phyloP scores from a whole-genome alignment of 2,888 invertebrate genomes.

The Sinohyriopsis cumingii region DNA sequence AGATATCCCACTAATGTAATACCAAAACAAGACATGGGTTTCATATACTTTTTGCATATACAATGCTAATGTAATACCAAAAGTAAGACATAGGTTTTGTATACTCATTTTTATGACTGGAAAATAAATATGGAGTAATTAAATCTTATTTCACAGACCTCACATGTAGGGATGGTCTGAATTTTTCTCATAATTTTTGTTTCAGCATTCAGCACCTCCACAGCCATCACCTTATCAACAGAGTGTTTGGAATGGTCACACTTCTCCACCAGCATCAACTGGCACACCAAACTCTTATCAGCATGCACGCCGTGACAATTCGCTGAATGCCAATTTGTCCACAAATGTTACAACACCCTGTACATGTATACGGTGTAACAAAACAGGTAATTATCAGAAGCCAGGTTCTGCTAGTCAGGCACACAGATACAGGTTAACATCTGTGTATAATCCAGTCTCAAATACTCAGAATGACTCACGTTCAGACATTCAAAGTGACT shows the following conservation, averaged over 20 bases:
- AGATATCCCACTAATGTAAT: too few species aligned
- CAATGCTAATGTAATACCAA: too few species aligned
- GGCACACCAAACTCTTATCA: constrained; percentile 2
- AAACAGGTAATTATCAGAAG: constrained; percentile 20
- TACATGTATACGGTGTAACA: constrained; percentile 21
- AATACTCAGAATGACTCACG: constrained; percentile 26
- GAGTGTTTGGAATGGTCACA: constrained; percentile 12
- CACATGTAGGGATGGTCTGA: neutral
- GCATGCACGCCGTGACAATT: constrained; percentile 11
- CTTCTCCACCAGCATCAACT: constrained; percentile 5
- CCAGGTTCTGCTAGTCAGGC: constrained; percentile 35
- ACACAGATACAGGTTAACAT: constrained; percentile 41
- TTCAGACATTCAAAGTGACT: constrained; percentile 39
- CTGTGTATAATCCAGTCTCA: constrained; percentile 6
- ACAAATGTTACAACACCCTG: constrained; percentile 9
- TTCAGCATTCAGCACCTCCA: constrained; percentile 22
- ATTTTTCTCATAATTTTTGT: constrained; percentile 3
- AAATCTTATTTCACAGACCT: neutral
- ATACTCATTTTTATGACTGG: too few species aligned
- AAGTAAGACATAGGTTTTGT: too few species aligned
- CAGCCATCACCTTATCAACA: constrained; percentile 24
- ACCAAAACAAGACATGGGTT: too few species aligned
- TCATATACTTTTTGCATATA: too few species aligned
- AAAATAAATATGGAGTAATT: neutral
- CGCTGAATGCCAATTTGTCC: constrained; percentile 3